Conservation (phyloP, 2,888 invertebrate genomes). For the Liopterus haemorrhoidalis region DNA sequence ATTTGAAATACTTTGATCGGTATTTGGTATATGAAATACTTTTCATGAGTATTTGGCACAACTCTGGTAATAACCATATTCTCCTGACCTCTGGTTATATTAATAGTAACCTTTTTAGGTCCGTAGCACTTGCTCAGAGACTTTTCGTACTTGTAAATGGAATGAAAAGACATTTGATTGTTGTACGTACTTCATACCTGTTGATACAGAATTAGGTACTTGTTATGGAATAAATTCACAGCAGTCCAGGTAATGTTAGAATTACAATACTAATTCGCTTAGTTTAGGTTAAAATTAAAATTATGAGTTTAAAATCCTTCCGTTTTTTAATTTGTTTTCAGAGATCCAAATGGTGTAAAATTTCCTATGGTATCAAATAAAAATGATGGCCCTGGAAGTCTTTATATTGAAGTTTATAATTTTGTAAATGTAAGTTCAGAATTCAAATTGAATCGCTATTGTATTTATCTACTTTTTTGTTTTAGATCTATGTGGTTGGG, state of each 20-base stretch:
- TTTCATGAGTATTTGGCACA: too few relatives aligned
- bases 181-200: constrained; percentile 57
- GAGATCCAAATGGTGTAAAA: constrained; percentile 45
- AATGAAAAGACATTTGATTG: constrained; percentile 57
- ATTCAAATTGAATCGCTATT: neutral
- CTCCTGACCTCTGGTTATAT: too few relatives aligned
- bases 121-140: constrained; percentile 53
- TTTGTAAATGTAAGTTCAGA: constrained; percentile 48
- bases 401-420: constrained; percentile 51
- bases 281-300: neutral
- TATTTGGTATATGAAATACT: too few relatives aligned
- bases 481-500: constrained; percentile 57
- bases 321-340: constrained; percentile 32
- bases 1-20: too few relatives aligned
- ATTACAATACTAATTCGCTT: constrained; percentile 20
- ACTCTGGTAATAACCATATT: too few relatives aligned
- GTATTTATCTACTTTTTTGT: constrained; percentile 20
- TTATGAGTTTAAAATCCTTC: neutral
- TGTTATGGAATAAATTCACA: constrained; percentile 63
- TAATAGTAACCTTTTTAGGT: too few relatives aligned
- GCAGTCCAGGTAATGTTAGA: constrained; percentile 50
- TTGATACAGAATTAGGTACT: constrained; percentile 62
- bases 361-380: constrained; percentile 59
- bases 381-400: constrained; percentile 56
- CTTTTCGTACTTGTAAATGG: constrained; percentile 57